phyloP scores from a whole-genome alignment of 2,888 invertebrate genomes.

The Diogma glabrata region DNA sequence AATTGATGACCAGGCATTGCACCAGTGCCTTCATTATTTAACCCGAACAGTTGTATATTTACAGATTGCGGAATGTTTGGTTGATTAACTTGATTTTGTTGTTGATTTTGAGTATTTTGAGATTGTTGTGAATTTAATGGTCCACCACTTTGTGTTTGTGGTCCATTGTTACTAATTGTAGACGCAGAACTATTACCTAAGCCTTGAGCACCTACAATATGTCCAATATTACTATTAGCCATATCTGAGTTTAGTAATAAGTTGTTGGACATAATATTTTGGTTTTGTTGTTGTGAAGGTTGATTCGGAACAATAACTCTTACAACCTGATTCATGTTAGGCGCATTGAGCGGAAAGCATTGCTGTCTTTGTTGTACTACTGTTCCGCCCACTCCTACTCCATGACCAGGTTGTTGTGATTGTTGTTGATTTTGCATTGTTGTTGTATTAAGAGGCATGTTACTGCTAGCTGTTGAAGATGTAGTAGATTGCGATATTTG shows the following conservation, averaged over 20 bases:
- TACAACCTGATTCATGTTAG: conserved; percentile 11
- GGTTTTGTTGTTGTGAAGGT: conserved; percentile 16
- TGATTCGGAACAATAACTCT: conserved; percentile 13
- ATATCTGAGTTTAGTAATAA: conserved; percentile 6
- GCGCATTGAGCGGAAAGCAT: conserved; percentile 7
- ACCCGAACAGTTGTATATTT: conserved; percentile 31
- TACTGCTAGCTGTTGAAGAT: background rate
- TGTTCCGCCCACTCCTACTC: background rate
- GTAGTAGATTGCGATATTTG: conserved; percentile 17
- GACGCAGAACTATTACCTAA: background rate
- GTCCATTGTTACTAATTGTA: conserved; percentile 1
- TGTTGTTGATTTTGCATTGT: conserved; percentile 4
- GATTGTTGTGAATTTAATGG: conserved; percentile 18
- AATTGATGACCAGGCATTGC: conserved; percentile 22
- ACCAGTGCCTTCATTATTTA: conserved; percentile 27
- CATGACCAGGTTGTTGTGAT: background rate
- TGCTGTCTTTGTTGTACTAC: conserved; percentile 8
- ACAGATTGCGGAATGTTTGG: conserved; percentile 37
- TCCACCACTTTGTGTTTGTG: conserved; percentile 11
- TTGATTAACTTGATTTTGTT: conserved; percentile 28
- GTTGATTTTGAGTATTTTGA: conserved; percentile 20
- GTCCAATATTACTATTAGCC: conserved; percentile 1
- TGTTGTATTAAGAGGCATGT: background rate
- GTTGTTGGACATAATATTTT: conserved; percentile 4
- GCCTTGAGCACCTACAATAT: background rate